Percentiles rank a stretch among this genome's conserved stretches.
These are phyloP conservation scores for Grapholita molesta DNA, from an alignment of 1,140 invertebrate genomes.

Conservation along the genomic window DNA sequence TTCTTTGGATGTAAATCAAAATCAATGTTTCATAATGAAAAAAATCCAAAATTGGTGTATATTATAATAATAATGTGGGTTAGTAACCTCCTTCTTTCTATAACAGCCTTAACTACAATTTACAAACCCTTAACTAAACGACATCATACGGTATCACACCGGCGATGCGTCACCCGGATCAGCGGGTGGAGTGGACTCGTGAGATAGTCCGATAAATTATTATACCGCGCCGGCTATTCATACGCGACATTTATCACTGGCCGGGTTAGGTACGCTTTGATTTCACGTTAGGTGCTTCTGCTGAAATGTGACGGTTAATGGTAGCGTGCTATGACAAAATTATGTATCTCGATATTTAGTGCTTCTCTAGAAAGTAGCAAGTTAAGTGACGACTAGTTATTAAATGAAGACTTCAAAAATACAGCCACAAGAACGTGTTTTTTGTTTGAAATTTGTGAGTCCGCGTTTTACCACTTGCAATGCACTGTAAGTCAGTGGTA, in stretches of 20 bases:
- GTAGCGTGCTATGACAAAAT: not conserved
- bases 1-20: too few relatives aligned
- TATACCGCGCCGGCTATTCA: constrained; percentile 5
- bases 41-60: too few relatives aligned
- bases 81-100: too few relatives aligned
- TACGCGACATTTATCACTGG: constrained; percentile 12
- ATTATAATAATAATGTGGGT: too few relatives aligned
- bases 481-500: too few relatives aligned
- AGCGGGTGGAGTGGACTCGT: constrained; percentile 11
- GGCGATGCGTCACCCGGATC: constrained; percentile 8
- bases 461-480: too few relatives aligned
- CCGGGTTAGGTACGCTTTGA: constrained; percentile 16
- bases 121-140: not conserved
- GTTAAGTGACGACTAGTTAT: too few relatives aligned
- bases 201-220: constrained; percentile 16
- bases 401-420: too few relatives aligned
- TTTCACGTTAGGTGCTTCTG: constrained; percentile 2
- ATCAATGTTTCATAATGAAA: too few relatives aligned
- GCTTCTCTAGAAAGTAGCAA: too few relatives aligned
- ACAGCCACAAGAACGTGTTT: too few relatives aligned
- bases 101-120: not conserved
- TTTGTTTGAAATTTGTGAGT: too few relatives aligned
- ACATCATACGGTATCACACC: constrained; percentile 6
- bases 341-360: not conserved
- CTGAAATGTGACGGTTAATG: not conserved